Evolutionary conservation across 2,888 invertebrate species (phyloP).

Genomic region (Cistogaster globosa): DNA sequence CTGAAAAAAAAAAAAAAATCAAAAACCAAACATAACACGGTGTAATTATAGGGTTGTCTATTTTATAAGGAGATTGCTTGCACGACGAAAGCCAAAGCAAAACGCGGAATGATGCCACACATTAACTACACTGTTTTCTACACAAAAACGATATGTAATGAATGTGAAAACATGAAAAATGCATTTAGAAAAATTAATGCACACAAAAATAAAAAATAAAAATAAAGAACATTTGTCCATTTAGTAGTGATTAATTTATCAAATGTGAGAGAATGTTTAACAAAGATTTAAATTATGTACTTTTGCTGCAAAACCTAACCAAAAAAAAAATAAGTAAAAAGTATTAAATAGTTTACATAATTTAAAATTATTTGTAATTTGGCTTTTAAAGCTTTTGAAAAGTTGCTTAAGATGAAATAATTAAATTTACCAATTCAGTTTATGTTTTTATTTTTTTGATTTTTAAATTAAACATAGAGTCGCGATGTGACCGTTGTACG

Average conservation of each 20-base stretch:
- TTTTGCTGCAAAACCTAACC: not conserved
- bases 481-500: no score
- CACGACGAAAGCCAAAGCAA: constrained; percentile 3
- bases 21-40: constrained; percentile 11
- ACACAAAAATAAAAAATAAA: not conserved
- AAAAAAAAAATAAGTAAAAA: not conserved
- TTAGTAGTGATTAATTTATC: constrained; percentile 60
- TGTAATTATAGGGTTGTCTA: constrained; percentile 52
- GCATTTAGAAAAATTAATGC: constrained; percentile 59
- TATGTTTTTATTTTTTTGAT: no score
- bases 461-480: no score
- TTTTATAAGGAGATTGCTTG: constrained; percentile 47
- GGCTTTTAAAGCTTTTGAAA: not conserved
- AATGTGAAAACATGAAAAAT: constrained; percentile 67
- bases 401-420: no score
- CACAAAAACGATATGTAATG: constrained; percentile 64
- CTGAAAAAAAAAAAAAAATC: not conserved
- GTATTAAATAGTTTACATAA: constrained; percentile 1
- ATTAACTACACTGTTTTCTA: constrained; percentile 44
- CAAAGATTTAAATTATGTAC: not conserved
- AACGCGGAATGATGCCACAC: constrained; percentile 58
- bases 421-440: no score
- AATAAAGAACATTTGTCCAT: constrained; percentile 52
- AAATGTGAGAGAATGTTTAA: constrained; percentile 38
- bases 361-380: not conserved